phyloP scores from a whole-genome alignment of 2,888 invertebrate genomes.

The Tetheella fluctuosa region DNA sequence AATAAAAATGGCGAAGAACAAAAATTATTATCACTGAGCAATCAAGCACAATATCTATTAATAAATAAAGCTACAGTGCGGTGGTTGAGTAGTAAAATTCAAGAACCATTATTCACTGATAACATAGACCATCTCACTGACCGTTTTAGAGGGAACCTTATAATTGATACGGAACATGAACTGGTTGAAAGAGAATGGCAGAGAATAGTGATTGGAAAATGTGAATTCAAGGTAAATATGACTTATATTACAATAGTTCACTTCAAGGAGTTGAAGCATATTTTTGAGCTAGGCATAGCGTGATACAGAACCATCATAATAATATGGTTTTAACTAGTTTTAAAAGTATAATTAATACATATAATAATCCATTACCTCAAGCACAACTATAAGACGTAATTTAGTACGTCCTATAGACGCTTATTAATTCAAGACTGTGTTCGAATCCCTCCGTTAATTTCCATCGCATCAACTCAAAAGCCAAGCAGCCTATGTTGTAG shows the following conservation, averaged over 20 bases:
- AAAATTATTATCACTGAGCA: slow-evolving; percentile 86
- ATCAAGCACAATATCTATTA: slow-evolving; percentile 94
- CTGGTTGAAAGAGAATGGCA: slow-evolving; percentile 91
- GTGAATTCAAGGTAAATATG: slow-evolving; percentile 85
- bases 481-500: no score
- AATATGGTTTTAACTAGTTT: no score
- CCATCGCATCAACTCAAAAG: no score
- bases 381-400: no score
- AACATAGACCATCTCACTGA: slow-evolving; percentile 85
- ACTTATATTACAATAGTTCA: slow-evolving; percentile 12
- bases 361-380: no score
- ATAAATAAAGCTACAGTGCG: slow-evolving; percentile 91
- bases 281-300: no score
- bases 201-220: slow-evolving; percentile 86
- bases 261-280: no score
- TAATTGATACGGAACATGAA: slow-evolving; percentile 88
- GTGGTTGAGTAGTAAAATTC: slow-evolving; percentile 86
- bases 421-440: no score
- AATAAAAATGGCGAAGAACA: slow-evolving; percentile 53
- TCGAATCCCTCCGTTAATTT: no score
- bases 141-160: slow-evolving; percentile 96
- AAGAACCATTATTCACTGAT: slow-evolving; percentile 78
- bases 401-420: no score
- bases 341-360: no score
- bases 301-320: no score